Percentiles rank a stretch among this genome's conserved stretches.
These are phyloP conservation scores for Pseudococcus longispinus DNA, from an alignment of 2,888 invertebrate genomes.

Conservation along the genomic window DNA sequence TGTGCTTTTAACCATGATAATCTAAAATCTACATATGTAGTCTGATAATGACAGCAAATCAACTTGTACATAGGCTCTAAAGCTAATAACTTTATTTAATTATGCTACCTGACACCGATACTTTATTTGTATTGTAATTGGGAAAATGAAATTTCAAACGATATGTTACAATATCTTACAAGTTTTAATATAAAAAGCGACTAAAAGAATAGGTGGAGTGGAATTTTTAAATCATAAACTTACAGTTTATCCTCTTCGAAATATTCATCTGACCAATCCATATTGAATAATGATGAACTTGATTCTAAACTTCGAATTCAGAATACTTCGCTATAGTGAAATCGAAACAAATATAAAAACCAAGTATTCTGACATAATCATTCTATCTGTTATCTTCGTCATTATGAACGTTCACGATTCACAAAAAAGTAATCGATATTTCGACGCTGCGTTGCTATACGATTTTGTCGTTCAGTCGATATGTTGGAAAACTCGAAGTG, in stretches of 20 bases:
- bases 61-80: background rate
- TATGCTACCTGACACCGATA: background rate
- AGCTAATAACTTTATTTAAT: background rate
- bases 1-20: conserved; percentile 11
- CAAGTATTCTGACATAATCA: background rate
- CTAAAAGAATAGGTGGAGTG: no score
- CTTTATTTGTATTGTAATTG: background rate
- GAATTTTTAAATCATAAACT: background rate
- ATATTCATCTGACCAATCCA: conserved; percentile 53
- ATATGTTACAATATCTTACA: background rate
- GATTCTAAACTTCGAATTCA: background rate
- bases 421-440: conserved; percentile 6
- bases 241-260: conserved; percentile 54
- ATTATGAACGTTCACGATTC: background rate
- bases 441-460: background rate
- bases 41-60: conserved; percentile 8
- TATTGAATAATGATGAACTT: background rate
- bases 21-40: conserved; percentile 18
- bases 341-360: background rate
- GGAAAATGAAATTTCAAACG: background rate
- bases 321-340: background rate
- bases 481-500: background rate
- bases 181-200: no score
- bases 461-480: background rate
- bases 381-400: conserved; percentile 10